phyloP scores from a whole-genome alignment of 2,888 invertebrate genomes.

The Drepanosiphum platanoidis region DNA sequence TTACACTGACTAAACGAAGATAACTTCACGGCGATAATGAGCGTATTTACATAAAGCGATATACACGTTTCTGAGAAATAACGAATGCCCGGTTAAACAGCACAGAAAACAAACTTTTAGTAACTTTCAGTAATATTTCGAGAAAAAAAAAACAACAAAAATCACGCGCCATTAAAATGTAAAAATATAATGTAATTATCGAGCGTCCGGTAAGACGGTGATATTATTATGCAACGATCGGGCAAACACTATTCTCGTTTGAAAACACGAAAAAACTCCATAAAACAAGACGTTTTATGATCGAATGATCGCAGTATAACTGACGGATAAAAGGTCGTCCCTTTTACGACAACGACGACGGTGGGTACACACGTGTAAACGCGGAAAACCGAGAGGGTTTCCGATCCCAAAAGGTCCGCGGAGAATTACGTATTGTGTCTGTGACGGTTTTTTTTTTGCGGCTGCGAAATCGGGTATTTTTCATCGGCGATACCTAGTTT shows the following conservation, averaged over 20 bases:
- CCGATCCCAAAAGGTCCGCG: background rate
- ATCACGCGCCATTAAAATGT: background rate
- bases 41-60: conserved; percentile 32
- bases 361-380: background rate
- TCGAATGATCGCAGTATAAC: background rate
- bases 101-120: background rate
- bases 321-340: background rate
- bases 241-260: background rate
- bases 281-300: background rate
- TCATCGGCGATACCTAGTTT: no score
- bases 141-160: background rate
- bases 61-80: background rate
- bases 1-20: conserved; percentile 22
- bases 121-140: conserved; percentile 2
- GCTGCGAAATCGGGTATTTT: no score
- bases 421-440: no score
- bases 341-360: background rate
- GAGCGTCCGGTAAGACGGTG: background rate
- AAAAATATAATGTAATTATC: background rate
- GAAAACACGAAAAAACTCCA: background rate
- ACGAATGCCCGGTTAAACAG: conserved; percentile 18
- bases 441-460: no score
- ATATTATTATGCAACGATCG: background rate
- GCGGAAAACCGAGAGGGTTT: background rate
- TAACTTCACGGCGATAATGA: conserved; percentile 24